Conservation (phyloP, 2,888 invertebrate genomes). For the Eugnorisma glareosa region DNA sequence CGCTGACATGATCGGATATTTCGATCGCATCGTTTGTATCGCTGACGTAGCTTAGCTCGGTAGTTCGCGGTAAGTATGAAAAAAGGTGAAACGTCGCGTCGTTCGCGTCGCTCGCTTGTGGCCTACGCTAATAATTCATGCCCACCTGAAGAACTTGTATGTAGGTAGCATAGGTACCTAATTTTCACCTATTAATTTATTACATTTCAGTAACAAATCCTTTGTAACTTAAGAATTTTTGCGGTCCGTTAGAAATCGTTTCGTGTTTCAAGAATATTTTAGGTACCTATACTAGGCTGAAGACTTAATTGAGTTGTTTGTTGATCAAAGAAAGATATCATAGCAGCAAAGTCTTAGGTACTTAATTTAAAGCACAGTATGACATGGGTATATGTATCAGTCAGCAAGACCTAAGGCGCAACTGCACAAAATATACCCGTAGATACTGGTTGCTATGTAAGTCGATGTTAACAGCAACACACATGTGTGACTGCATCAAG, state of each 20-base stretch:
- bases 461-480: no score
- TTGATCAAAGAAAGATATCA: neutral
- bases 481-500: no score
- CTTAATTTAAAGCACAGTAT: neutral
- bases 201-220: neutral
- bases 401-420: neutral
- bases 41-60: no score
- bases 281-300: neutral
- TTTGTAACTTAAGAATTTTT: neutral
- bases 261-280: neutral
- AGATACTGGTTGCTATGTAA: no score
- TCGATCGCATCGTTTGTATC: no score
- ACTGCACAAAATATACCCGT: neutral
- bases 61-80: no score
- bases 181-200: neutral
- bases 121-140: no score
- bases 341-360: neutral
- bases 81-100: no score
- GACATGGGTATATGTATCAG: neutral
- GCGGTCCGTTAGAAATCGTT: neutral
- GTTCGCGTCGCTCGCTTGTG: no score
- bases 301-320: neutral
- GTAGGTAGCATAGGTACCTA: neutral
- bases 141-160: no score
- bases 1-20: no score